phyloP scores from a whole-genome alignment of 2,797 vertebrate genomes.

The Craterocephalus amniculus region DNA sequence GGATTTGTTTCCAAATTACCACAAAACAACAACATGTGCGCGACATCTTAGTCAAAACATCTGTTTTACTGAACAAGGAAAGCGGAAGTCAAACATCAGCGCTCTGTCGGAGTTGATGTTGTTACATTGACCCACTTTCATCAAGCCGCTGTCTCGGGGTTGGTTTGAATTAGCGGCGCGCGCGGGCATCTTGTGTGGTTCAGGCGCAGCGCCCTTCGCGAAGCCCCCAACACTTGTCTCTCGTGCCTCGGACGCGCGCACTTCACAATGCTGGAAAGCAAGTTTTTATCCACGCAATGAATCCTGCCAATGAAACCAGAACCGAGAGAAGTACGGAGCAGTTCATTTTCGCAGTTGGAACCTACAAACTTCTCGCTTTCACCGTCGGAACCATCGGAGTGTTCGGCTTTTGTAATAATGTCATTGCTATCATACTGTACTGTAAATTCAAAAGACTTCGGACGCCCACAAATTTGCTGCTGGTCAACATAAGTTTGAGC shows the following conservation, averaged over 20 bases:
- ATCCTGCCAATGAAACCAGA: slow-evolving; percentile 74
- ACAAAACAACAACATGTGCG: too few species aligned
- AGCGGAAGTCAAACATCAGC: background rate
- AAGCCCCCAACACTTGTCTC: too few species aligned
- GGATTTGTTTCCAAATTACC: too few species aligned
- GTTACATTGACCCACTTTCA: slow-evolving; percentile 69
- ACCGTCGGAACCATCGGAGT: slow-evolving; percentile 86
- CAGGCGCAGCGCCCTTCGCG: too few species aligned
- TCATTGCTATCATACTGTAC: slow-evolving; percentile 87
- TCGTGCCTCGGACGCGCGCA: slow-evolving; percentile 16
- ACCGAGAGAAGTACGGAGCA: slow-evolving; percentile 55
- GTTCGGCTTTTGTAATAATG: slow-evolving; percentile 89
- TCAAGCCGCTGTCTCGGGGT: slow-evolving; percentile 2
- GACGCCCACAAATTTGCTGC: slow-evolving; percentile 87
- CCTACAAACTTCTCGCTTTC: slow-evolving; percentile 89
- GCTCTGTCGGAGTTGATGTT: background rate
- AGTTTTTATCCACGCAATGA: slow-evolving; percentile 79
- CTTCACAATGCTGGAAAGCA: slow-evolving; percentile 66
- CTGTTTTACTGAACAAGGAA: slow-evolving; percentile 35
- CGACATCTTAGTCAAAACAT: too few species aligned
- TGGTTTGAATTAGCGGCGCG: slow-evolving; percentile 62
- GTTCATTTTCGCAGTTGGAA: slow-evolving; percentile 80
- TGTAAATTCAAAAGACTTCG: slow-evolving; percentile 87
- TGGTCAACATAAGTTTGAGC: slow-evolving; percentile 90
- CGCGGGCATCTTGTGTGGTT: too few species aligned